Evolutionary conservation across 2,888 invertebrate species (phyloP).

Genomic region (Julus scandinavius): DNA sequence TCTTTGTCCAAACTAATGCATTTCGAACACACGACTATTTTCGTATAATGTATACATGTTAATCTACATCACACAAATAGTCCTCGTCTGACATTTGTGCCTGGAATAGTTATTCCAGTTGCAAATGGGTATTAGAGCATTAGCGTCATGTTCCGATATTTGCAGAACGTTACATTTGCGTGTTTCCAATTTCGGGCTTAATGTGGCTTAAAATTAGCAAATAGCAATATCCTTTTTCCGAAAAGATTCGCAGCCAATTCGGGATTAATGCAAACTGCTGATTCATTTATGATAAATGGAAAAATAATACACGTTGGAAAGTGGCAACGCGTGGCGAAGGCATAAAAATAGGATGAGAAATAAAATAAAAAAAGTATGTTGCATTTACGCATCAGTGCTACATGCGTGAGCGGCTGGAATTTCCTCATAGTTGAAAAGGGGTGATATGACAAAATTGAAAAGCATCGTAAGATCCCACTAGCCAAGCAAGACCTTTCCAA

Average conservation of each 20-base stretch:
- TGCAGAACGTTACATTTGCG: neutral
- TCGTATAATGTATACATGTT: too few relatives aligned
- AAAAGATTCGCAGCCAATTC: neutral
- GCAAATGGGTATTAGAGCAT: neutral
- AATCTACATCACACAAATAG: neutral
- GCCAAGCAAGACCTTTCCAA: neutral
- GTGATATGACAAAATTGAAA: conserved; percentile 43
- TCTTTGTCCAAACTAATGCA: too few relatives aligned
- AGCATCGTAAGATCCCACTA: neutral
- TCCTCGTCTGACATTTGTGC: neutral
- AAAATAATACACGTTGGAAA: conserved; percentile 14
- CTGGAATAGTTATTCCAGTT: neutral
- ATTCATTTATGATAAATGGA: conserved; percentile 45
- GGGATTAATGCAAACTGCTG: conserved; percentile 45
- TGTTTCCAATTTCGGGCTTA: neutral
- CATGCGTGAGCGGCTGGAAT: neutral
- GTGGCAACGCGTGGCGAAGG: neutral
- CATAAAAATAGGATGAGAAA: neutral
- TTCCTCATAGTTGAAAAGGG: neutral
- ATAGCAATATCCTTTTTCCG: conserved; percentile 8
- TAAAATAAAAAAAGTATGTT: neutral
- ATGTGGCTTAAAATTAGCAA: conserved; percentile 46
- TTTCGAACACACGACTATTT: too few relatives aligned
- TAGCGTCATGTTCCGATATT: neutral
- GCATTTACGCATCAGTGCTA: neutral